A percentile compares a stretch with the other conserved stretches of the same genome.
These are phyloP conservation scores for Diarsia rubi DNA, from an alignment of 2,888 invertebrate species.

Conservation along the genomic window DNA sequence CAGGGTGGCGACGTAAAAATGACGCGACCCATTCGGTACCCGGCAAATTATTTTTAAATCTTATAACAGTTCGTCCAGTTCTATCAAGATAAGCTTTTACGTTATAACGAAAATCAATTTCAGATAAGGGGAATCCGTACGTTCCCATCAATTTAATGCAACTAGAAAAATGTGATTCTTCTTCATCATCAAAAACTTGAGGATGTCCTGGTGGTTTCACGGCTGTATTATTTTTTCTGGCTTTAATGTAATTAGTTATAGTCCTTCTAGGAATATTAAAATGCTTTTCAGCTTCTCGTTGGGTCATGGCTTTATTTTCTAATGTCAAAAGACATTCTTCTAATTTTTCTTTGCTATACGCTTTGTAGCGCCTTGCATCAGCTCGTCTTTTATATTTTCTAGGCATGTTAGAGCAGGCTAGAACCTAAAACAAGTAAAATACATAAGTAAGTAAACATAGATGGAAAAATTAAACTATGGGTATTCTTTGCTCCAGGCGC, in stretches of 20 bases:
- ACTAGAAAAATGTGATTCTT: slow-evolving; percentile 11
- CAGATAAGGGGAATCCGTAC: slow-evolving; percentile 7
- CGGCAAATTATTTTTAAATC: slow-evolving; percentile 1
- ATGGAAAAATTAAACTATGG: slow-evolving; percentile 5
- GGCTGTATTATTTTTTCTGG: neutral
- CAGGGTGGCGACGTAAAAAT: slow-evolving; percentile 5
- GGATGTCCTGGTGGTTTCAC: slow-evolving; percentile 17
- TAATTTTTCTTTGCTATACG: slow-evolving; percentile 22
- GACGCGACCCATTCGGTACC: slow-evolving; percentile 14
- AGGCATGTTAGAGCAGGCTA: slow-evolving; percentile 3
- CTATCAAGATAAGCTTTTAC: slow-evolving; percentile 11
- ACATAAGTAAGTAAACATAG: neutral
- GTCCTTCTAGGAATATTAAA: slow-evolving; percentile 18
- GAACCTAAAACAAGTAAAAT: slow-evolving; percentile 4
- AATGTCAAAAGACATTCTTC: slow-evolving; percentile 19
- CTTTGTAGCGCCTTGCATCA: slow-evolving; percentile 16
- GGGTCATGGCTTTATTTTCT: slow-evolving; percentile 8
- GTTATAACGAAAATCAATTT: slow-evolving; percentile 10
- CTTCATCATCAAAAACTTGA: slow-evolving; percentile 13
- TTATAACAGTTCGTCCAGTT: neutral
- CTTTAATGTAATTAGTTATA: slow-evolving; percentile 9
- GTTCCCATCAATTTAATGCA: slow-evolving; percentile 13
- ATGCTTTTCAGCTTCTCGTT: slow-evolving; percentile 12
- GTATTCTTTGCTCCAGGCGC: too few relatives aligned
- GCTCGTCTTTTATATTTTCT: slow-evolving; percentile 16